Evolutionary conservation across 2,797 vertebrate species (phyloP).

Genomic region (Avahi laniger): DNA sequence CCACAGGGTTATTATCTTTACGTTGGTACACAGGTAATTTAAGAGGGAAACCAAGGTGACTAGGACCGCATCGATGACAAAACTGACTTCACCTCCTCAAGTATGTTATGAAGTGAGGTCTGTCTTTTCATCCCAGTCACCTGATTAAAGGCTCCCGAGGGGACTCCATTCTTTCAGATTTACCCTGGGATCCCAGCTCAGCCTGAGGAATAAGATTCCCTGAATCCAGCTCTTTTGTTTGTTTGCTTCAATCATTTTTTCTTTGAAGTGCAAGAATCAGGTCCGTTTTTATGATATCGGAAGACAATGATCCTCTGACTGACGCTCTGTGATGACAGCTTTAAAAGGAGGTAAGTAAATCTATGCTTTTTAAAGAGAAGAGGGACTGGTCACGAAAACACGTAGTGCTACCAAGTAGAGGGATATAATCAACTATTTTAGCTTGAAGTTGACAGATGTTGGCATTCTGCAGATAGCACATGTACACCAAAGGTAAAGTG

Average conservation of each 20-base stretch:
- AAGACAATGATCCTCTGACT: neutral
- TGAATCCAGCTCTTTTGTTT: neutral
- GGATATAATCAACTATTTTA: neutral
- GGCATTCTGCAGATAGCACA: accelerated
- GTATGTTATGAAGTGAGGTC: neutral
- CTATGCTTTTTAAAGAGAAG: neutral
- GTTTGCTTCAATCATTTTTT: neutral
- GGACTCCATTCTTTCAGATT: neutral
- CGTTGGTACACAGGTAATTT: neutral
- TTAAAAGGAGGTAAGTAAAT: neutral
- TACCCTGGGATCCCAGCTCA: neutral
- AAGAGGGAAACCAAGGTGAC: neutral
- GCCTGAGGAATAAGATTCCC: neutral
- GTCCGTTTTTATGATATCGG: neutral
- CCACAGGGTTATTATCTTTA: neutral
- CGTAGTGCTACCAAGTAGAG: neutral
- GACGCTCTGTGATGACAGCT: neutral
- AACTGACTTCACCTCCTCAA: neutral
- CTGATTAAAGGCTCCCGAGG: neutral
- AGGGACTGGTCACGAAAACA: neutral
- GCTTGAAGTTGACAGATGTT: neutral
- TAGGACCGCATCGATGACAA: neutral
- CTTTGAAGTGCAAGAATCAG: neutral
- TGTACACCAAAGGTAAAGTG: neutral
- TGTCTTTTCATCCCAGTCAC: neutral